Percentiles rank a stretch among this genome's conserved stretches.
These are phyloP conservation scores for Bellardia pandia DNA, from an alignment of 2,888 invertebrate genomes.

Conservation along the genomic window DNA sequence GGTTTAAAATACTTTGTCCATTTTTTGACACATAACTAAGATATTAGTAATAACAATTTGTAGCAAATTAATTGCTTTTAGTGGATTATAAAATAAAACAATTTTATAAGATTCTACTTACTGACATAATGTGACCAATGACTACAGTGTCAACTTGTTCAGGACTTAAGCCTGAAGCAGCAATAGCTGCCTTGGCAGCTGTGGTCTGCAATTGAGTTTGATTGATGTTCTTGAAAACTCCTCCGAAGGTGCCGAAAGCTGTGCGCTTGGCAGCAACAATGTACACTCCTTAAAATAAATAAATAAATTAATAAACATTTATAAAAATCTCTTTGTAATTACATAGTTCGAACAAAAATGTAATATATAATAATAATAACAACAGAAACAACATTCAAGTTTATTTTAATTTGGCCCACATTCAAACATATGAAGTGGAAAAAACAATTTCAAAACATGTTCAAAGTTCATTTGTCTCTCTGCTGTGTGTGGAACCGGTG, in stretches of 20 bases:
- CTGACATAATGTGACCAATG: slow-evolving; percentile 94
- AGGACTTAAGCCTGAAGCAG: slow-evolving; percentile 91
- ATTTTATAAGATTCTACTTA: slow-evolving; percentile 84
- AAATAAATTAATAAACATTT: background rate
- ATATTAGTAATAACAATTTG: too few relatives aligned
- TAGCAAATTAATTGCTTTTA: too few relatives aligned
- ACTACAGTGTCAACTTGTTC: slow-evolving; percentile 94
- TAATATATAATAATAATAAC: background rate
- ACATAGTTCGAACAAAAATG: background rate
- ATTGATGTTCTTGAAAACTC: slow-evolving; percentile 89
- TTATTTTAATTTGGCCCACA: slow-evolving; percentile 10
- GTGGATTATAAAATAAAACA: too few relatives aligned
- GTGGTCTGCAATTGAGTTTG: slow-evolving; percentile 92
- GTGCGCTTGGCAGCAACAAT: slow-evolving; percentile 98
- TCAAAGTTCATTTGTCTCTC: slow-evolving; percentile 76
- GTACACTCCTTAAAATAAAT: slow-evolving; percentile 88
- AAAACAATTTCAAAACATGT: slow-evolving; percentile 62
- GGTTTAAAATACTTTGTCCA: too few relatives aligned
- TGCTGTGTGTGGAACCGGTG: slow-evolving; percentile 18
- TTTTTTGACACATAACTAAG: too few relatives aligned
- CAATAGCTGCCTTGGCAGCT: slow-evolving; percentile 91
- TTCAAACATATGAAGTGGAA: background rate
- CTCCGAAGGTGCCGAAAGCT: slow-evolving; percentile 98
- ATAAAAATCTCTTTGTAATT: background rate
- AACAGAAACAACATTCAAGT: slow-evolving; percentile 19